Conservation (phyloP, 2,797 vertebrate genomes). For the Galaxias olidus region DNA sequence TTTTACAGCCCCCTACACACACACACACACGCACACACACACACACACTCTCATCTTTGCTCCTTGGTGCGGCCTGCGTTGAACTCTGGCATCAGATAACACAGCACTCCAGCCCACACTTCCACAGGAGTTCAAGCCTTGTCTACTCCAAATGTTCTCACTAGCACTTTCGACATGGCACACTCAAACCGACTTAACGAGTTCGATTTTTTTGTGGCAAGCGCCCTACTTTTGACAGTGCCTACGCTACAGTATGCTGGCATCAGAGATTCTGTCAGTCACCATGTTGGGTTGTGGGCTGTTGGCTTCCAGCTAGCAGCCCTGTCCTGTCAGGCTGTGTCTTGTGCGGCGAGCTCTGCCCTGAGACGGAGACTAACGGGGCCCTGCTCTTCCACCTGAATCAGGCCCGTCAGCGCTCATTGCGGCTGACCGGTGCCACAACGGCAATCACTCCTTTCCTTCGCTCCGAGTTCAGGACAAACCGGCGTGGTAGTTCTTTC, state of each 20-base stretch:
- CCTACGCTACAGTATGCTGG: constrained; percentile 1
- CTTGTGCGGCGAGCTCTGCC: constrained; percentile 24
- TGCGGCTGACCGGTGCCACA: too few species aligned
- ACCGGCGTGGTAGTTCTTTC: too few species aligned
- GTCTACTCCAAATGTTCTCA: not conserved
- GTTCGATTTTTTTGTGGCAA: constrained; percentile 13
- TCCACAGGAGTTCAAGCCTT: not conserved
- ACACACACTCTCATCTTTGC: constrained; percentile 5
- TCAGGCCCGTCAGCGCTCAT: too few species aligned
- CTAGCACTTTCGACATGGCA: not conserved
- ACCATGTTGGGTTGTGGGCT: constrained; percentile 20
- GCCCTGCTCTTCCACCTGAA: too few species aligned
- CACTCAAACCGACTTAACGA: constrained; percentile 20
- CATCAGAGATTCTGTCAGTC: constrained; percentile 35
- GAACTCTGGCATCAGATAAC: not conserved
- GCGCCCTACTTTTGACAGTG: constrained; percentile 20
- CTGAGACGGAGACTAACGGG: constrained; percentile 16
- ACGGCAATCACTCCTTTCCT: constrained; percentile 13
- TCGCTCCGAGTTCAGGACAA: constrained; percentile 8
- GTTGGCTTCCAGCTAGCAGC: constrained; percentile 29
- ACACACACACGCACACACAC: too few species aligned
- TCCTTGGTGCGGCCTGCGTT: not conserved
- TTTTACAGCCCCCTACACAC: constrained; percentile 6
- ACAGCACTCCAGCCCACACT: not conserved
- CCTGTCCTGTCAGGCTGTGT: constrained; percentile 37